Base-by-base conservation (phyloP, 2,888 invertebrate species). In the Helicoverpa assulta region DNA sequence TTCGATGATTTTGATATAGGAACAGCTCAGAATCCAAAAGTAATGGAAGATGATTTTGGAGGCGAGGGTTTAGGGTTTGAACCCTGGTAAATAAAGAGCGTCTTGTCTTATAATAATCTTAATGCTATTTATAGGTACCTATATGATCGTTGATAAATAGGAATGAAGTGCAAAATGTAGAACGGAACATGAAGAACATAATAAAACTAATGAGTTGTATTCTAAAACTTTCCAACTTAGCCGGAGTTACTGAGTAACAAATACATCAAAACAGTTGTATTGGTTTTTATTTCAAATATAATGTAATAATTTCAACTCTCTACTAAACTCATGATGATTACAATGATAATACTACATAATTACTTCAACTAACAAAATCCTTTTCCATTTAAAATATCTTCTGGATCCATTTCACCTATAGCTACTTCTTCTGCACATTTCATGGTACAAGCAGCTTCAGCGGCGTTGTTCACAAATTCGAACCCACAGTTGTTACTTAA, bases 401-500 rank as follows among this genome's bases (percentile, higher is more conserved):
- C 53, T 16, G 16, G 7, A 10, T 61, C n/a, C 16, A n/a, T 18
- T 37, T 18, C 51, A 2, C 40, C 33, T 51, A 33, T 37, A 1
- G 52, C 33, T 51, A 40, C 43, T 1, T 51, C 51, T 6, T 68
- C 33, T 40, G 67, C 40, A 7, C 19, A 47, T 10, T 21, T 51
- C 51, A 72, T 29, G 7, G 43, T 43, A 53, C 67, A 73, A 18
- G 76, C 33, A 14, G 62, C 60, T 60, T 69, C 74, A n/a, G 73
- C 57, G 8, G 73, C 66, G 29, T 80, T 61, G 43, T 78, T 81
- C 33, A 66, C 65, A 53, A 76, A 70, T 50, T 50, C 43, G 53
- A 78, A 73, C n/a, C 70, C n/a, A 7, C 37, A 18, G 4, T 51
- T 59, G n/a, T 58, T 68, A 0, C 29, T 56, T 0, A 83, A 66